phyloP scores from a whole-genome alignment of 2,888 invertebrate genomes.

The Choristoneura rosaceana region DNA sequence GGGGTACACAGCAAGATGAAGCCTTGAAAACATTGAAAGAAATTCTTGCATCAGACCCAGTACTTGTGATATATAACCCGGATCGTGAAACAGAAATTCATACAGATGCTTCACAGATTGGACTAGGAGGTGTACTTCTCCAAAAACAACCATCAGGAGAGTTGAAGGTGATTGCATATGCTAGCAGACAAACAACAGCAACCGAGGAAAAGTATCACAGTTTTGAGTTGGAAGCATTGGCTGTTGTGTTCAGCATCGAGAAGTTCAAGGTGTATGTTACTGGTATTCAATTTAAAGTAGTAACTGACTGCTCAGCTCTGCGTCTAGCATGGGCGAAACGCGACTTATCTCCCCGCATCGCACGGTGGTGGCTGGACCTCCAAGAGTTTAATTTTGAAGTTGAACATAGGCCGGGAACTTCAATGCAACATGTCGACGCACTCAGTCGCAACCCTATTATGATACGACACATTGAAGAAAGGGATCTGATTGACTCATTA shows the following conservation, averaged over 20 bases:
- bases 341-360: conserved; percentile 31
- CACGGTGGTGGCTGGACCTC: conserved; percentile 12
- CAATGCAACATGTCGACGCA: conserved; percentile 36
- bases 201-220: conserved; percentile 37
- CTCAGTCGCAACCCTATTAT: conserved; percentile 24
- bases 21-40: conserved; percentile 21
- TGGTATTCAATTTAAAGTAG: conserved; percentile 25
- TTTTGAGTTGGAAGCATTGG: conserved; percentile 41
- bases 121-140: conserved; percentile 37
- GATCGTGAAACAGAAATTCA: conserved; percentile 36
- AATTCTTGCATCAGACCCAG: conserved; percentile 5
- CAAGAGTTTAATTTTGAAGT: conserved; percentile 15
- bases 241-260: conserved; percentile 16
- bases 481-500: conserved; percentile 25
- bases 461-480: conserved; percentile 17
- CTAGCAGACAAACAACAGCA: conserved; percentile 40
- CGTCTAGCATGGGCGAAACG: conserved; percentile 25
- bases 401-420: conserved; percentile 30
- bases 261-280: conserved; percentile 28
- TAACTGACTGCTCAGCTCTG: conserved; percentile 33
- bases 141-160: conserved; percentile 34
- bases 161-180: conserved; percentile 39
- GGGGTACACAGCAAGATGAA: conserved; percentile 26
- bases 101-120: conserved; percentile 37
- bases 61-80: conserved; percentile 21